Evolutionary conservation across 1,140 invertebrate genomes (phyloP).

Genomic region (Temnothorax nylanderi): DNA sequence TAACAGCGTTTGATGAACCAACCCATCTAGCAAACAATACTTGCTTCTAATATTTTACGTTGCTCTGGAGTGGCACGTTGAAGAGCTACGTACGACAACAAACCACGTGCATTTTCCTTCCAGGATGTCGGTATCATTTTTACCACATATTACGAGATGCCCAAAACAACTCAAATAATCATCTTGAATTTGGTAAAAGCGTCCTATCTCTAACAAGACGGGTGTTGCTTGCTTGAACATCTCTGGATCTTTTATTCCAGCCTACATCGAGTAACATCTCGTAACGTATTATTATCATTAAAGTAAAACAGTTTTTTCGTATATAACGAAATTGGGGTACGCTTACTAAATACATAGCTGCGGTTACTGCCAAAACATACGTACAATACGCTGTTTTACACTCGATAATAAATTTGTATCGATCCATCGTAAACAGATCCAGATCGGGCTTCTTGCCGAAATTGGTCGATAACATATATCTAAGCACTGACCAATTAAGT

Average conservation of each 20-base stretch:
- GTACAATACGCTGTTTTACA: constrained; percentile 98
- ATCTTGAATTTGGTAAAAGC: constrained; percentile 98
- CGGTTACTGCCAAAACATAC: constrained; percentile 95
- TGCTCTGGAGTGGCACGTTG: constrained; percentile 92
- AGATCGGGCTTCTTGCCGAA: constrained; percentile 89
- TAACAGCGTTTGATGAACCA: neutral
- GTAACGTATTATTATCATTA: neutral
- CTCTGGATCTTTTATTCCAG: constrained; percentile 91
- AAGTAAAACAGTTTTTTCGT: neutral
- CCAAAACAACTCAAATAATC: constrained; percentile 98
- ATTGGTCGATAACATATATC: constrained; percentile 89
- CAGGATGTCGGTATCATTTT: constrained; percentile 96
- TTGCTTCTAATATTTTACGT: constrained; percentile 90
- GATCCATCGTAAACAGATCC: constrained; percentile 93
- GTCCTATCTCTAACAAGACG: constrained; percentile 97
- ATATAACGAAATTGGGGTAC: constrained; percentile 12
- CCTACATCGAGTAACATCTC: constrained; percentile 79
- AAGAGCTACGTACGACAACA: constrained; percentile 92
- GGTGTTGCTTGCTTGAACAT: constrained; percentile 94
- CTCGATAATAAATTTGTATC: constrained; percentile 96
- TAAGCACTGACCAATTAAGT: constrained; percentile 92
- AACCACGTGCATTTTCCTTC: constrained; percentile 99
- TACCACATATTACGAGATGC: constrained; percentile 93
- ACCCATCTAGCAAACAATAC: neutral
- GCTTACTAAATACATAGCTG: constrained; percentile 95